phyloP scores from a whole-genome alignment of 64 coral and sea anemone genomes.

The Montipora sp. region DNA sequence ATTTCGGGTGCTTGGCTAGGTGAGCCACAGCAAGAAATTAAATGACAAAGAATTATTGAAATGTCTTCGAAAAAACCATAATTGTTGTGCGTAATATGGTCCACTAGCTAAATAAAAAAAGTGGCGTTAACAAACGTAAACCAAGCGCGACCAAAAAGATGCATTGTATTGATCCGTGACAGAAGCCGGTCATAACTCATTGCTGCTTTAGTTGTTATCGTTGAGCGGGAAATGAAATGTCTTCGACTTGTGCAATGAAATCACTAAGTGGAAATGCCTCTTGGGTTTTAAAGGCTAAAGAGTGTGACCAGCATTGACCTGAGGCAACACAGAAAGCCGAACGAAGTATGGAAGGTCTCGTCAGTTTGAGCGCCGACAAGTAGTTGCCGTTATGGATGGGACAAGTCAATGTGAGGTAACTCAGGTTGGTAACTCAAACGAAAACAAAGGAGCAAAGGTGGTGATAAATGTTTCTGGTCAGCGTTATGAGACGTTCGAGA shows the following conservation, averaged over 20 bases:
- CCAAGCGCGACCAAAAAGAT: neutral
- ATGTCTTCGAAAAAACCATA: neutral
- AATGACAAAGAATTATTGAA: constrained; percentile 2
- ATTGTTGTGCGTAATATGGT: neutral
- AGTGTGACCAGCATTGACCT: neutral
- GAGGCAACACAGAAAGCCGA: neutral
- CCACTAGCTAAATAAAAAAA: neutral
- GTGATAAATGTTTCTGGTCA: constrained; percentile 93
- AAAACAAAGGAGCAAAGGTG: constrained; percentile 60
- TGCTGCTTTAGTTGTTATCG: neutral
- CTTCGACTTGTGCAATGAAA: neutral
- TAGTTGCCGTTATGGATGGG: neutral
- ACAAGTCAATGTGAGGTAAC: neutral
- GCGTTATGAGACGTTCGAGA: constrained; percentile 89
- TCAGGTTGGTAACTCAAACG: neutral
- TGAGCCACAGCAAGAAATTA: constrained; percentile 3
- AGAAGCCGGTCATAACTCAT: neutral
- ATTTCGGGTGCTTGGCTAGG: neutral
- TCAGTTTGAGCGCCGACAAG: neutral
- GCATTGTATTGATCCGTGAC: neutral
- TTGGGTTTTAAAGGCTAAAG: constrained; percentile 2
- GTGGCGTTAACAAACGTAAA: neutral
- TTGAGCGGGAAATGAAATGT: neutral
- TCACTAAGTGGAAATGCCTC: constrained; percentile 33
- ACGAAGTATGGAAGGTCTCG: neutral